Conservation (phyloP, 2,888 invertebrate species). For the Anorthoa munda region DNA sequence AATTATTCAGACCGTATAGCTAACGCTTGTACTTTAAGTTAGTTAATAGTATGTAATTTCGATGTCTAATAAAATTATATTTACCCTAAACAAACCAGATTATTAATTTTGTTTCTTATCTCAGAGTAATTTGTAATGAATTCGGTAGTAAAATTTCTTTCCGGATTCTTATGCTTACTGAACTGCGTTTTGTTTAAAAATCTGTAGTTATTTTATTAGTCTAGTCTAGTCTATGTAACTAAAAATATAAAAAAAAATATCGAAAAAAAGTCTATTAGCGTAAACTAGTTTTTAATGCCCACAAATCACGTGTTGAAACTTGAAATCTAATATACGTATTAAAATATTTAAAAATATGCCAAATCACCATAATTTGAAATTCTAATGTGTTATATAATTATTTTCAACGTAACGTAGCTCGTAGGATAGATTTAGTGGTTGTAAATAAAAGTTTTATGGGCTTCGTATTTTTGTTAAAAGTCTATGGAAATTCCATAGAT, state of each 20-base stretch:
- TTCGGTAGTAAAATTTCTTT: not conserved
- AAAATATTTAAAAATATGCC: constrained; percentile 26
- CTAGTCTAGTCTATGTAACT: too few species aligned
- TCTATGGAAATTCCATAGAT: constrained; percentile 12
- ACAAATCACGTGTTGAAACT: constrained; percentile 34
- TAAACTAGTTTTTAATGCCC: constrained; percentile 36
- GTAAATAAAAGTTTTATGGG: constrained; percentile 33
- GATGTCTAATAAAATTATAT: not conserved
- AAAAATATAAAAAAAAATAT: too few species aligned
- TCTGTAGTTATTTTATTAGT: too few species aligned
- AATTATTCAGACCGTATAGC: not conserved
- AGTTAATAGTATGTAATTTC: not conserved
- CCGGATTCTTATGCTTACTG: not conserved
- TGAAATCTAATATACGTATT: constrained; percentile 8
- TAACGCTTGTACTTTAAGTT: not conserved
- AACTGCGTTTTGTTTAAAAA: not conserved
- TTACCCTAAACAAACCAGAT: not conserved
- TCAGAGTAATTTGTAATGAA: not conserved
- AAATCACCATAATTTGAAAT: constrained; percentile 40
- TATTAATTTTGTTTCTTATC: not conserved
- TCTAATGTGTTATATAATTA: constrained; percentile 24
- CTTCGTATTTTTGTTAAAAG: not conserved
- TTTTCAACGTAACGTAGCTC: constrained; percentile 42
- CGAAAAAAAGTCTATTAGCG: not conserved
- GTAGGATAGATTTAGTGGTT: constrained; percentile 42